phyloP scores from a whole-genome alignment of 2,888 invertebrate species.

The Callyntrura sp. region DNA sequence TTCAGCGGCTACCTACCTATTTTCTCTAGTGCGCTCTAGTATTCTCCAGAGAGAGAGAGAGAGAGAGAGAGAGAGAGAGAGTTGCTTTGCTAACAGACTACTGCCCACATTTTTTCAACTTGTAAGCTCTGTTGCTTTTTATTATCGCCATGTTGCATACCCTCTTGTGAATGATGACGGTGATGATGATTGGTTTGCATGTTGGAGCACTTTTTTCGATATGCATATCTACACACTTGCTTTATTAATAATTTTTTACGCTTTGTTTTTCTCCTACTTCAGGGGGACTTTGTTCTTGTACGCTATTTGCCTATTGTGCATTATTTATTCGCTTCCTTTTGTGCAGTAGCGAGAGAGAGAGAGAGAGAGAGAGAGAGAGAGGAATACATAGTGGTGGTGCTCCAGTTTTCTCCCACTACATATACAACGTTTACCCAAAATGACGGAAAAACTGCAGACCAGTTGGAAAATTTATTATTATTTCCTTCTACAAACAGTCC shows the following conservation, averaged over 20 bases:
- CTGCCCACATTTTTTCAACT: not conserved
- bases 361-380: no score
- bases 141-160: slow-evolving; percentile 38
- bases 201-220: slow-evolving; percentile 38
- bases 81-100: no score
- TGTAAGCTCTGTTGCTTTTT: slow-evolving; percentile 2
- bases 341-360: no score
- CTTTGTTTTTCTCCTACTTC: no score
- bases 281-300: no score
- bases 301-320: not conserved
- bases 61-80: no score
- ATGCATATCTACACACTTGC: no score
- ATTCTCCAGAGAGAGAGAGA: not conserved
- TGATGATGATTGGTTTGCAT: slow-evolving; percentile 73
- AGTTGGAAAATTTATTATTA: slow-evolving; percentile 8
- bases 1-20: not conserved
- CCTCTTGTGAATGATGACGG: slow-evolving; percentile 13
- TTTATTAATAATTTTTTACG: no score
- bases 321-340: not conserved
- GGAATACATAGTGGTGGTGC: no score
- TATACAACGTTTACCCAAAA: no score
- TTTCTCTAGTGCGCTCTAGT: not conserved
- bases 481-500: not conserved
- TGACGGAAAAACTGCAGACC: not conserved
- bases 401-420: no score